Conservation (phyloP, 2,797 vertebrate genomes). For the Allobates femoralis region DNA sequence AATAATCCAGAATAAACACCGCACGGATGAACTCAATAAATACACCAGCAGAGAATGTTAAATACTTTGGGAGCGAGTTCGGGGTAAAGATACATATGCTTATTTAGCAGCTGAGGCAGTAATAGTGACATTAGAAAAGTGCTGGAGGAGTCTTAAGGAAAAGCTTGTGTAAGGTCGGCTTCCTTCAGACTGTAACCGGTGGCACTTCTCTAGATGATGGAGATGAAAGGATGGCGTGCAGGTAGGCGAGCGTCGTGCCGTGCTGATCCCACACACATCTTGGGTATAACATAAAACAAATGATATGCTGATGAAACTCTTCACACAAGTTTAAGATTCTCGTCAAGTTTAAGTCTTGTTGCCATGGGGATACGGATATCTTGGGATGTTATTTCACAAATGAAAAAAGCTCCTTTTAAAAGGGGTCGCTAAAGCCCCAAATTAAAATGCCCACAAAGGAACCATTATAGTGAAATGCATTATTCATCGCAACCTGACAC, state of each 20-base stretch:
- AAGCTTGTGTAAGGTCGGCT: neutral
- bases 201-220: neutral
- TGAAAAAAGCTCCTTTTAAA: neutral
- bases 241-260: neutral
- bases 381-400: neutral
- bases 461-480: neutral
- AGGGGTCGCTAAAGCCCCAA: neutral
- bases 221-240: neutral
- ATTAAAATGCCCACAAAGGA: neutral
- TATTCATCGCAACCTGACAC: neutral
- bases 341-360: neutral
- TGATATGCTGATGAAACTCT: neutral
- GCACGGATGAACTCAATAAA: constrained; percentile 11
- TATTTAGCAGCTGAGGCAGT: neutral
- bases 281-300: neutral
- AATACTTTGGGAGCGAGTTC: neutral
- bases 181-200: neutral
- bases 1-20: constrained; percentile 47
- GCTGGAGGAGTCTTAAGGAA: neutral
- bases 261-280: neutral
- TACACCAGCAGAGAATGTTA: constrained; percentile 29
- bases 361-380: neutral
- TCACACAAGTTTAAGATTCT: neutral
- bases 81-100: neutral
- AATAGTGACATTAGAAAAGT: neutral